phyloP scores from a whole-genome alignment of 2,797 vertebrate genomes.

The Ptychadena robeensis region DNA sequence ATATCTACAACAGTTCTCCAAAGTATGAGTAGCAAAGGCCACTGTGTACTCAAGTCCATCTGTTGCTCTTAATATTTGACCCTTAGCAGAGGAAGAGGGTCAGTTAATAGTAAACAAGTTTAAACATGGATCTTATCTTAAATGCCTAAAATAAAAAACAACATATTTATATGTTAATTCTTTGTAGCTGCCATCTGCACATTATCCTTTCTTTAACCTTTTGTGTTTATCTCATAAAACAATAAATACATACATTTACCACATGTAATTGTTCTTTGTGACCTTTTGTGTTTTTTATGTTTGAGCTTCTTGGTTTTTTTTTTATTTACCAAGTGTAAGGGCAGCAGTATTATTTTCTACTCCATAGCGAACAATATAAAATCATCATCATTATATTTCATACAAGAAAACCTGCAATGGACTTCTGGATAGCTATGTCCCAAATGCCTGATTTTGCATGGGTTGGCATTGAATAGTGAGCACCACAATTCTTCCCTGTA shows the following conservation, averaged over 20 bases:
- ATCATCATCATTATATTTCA: conserved; percentile 43
- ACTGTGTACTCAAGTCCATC: too few relatives aligned
- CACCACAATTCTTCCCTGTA: conserved; percentile 33
- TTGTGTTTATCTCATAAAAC: background rate
- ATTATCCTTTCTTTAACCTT: background rate
- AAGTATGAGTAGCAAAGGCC: too few relatives aligned
- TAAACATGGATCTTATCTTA: too few relatives aligned
- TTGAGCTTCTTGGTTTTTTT: background rate
- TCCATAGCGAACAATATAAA: conserved; percentile 10
- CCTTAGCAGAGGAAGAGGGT: too few relatives aligned
- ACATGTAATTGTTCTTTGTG: background rate
- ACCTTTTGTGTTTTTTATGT: background rate
- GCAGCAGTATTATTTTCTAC: conserved; percentile 15
- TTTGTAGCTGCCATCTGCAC: too few relatives aligned
- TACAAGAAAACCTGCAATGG: conserved; percentile 28
- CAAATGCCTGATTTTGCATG: conserved; percentile 41
- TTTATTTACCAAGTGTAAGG: conserved; percentile 3
- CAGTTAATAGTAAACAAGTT: too few relatives aligned
- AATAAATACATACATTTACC: background rate
- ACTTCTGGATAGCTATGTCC: conserved; percentile 24
- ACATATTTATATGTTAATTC: too few relatives aligned
- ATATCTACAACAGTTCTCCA: too few relatives aligned
- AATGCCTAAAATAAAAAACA: too few relatives aligned
- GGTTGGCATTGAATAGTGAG: conserved; percentile 44
- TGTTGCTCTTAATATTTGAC: too few relatives aligned